phyloP scores from a whole-genome alignment of 2,113 vertebrate species.

The Otocyon megalotis region DNA sequence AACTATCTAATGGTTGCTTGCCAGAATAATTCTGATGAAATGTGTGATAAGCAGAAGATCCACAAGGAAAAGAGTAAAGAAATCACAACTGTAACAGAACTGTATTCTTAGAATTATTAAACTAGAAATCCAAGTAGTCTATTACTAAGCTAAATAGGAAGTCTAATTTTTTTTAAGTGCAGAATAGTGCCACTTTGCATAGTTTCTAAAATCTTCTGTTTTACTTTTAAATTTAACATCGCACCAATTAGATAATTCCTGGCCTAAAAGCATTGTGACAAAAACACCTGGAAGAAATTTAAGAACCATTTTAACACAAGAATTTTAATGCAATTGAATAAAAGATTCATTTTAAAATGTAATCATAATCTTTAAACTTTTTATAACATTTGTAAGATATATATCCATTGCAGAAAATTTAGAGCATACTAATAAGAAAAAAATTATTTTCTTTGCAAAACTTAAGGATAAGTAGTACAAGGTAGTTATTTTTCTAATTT shows the following conservation, averaged over 20 bases:
- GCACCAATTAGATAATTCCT: background rate
- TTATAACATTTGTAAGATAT: background rate
- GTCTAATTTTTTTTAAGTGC: background rate
- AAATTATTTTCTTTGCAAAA: background rate
- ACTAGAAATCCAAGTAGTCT: background rate
- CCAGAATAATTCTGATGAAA: background rate
- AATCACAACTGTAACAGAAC: background rate
- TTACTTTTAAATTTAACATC: background rate
- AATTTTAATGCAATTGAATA: constrained; percentile 6
- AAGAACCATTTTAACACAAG: background rate
- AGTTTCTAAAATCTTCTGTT: background rate
- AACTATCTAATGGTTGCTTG: background rate
- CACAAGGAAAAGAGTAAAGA: background rate
- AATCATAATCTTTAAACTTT: background rate
- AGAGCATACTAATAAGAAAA: background rate
- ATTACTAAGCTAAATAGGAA: background rate
- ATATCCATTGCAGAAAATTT: background rate
- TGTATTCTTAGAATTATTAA: background rate
- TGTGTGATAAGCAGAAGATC: background rate
- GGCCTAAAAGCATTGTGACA: background rate
- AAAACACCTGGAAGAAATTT: background rate
- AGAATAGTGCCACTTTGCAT: background rate
- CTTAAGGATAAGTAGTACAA: background rate
- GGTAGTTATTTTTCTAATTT: background rate
- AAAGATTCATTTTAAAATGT: background rate